Evolutionary conservation across 2,888 invertebrate species (phyloP).

Genomic region (Acanthosoma haemorrhoidale): DNA sequence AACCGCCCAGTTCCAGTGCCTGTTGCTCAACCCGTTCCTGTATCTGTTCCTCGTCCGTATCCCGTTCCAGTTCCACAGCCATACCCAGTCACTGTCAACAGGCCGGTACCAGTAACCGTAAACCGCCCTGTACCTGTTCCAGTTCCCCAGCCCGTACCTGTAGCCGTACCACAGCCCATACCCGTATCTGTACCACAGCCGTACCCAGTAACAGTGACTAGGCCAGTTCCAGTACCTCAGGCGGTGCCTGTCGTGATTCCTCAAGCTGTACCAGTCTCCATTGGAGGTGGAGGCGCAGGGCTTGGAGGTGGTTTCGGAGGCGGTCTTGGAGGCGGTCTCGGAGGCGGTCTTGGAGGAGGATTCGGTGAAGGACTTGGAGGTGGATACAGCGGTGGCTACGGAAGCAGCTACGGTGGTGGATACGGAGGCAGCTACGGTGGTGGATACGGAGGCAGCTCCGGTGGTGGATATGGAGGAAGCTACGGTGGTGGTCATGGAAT

Average conservation of each 20-base stretch:
- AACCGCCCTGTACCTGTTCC: conserved; percentile 25
- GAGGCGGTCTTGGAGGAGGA: neutral
- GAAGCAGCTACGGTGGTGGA: neutral
- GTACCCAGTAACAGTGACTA: conserved; percentile 28
- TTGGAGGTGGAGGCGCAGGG: neutral
- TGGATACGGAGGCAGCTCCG: neutral
- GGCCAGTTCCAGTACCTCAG: conserved; percentile 27
- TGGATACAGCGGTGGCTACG: neutral
- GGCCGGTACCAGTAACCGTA: conserved; percentile 29
- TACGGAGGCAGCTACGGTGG: conserved; percentile 10
- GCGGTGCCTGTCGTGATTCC: conserved; percentile 27
- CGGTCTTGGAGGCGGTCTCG: neutral
- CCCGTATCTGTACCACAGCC: conserved; percentile 25
- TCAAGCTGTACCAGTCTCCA: conserved; percentile 12
- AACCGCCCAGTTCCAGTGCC: conserved; percentile 23
- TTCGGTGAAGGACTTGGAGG: neutral
- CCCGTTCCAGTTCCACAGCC: conserved; percentile 26
- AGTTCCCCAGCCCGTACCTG: conserved; percentile 30
- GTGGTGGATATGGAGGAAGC: conserved; percentile 1
- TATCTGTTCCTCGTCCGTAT: conserved; percentile 18
- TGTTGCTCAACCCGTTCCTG: conserved; percentile 30
- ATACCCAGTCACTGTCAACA: conserved; percentile 9
- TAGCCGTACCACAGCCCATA: conserved; percentile 19
- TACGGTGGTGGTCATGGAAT: neutral
- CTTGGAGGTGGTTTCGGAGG: conserved; percentile 13